Evolutionary conservation across 1,140 invertebrate species (phyloP), one percentile per base, ranked within the genome.

Genomic region (Scaptomyza graminum): DNA sequence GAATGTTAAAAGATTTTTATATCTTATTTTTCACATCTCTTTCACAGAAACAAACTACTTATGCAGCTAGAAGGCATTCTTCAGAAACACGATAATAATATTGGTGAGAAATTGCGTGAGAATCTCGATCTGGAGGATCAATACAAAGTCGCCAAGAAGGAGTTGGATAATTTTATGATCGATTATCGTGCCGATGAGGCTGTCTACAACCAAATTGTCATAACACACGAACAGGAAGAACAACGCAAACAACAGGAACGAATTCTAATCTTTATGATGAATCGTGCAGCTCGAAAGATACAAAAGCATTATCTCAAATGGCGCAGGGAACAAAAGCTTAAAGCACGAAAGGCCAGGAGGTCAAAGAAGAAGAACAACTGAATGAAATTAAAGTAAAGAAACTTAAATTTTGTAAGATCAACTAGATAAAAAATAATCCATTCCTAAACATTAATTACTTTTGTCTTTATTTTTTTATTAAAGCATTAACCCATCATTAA

Each of bases 261-360:
- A 9, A 65, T 88, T 6, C 41, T 88, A 2, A 11, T 89, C 7
- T 88, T 88, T 18, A 88, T 89, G 83, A 88, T 88, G 73, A 88
- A 88, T 64, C 84, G 83, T 4, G 83, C 83, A 0, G 83, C 83
- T 9, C 56, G 68, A 3, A 70, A 64, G n/a, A 88, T 88, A 5
- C 83, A 88, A 12, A 65, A 69, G 18, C 88, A 88, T 46, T 88
- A 79, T 79, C 72, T 70, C 2, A 76, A 88, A 22, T 89, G 83
- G 83, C 85, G 81, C 8, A 67, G 63, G 31, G 84, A 82, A 37
- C 73, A 79, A 44, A 68, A 62, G 5, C 56, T 69, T n/a, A 76
- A 59, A 46, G 77, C 64, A 2, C 22, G 25, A 47, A 64, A 18
- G 57, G 68, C 12, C 15, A 41, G 6, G 83, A 83, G 13, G 18